Conservation (phyloP, 2,797 vertebrate species). For the Carcharodon carcharias region DNA sequence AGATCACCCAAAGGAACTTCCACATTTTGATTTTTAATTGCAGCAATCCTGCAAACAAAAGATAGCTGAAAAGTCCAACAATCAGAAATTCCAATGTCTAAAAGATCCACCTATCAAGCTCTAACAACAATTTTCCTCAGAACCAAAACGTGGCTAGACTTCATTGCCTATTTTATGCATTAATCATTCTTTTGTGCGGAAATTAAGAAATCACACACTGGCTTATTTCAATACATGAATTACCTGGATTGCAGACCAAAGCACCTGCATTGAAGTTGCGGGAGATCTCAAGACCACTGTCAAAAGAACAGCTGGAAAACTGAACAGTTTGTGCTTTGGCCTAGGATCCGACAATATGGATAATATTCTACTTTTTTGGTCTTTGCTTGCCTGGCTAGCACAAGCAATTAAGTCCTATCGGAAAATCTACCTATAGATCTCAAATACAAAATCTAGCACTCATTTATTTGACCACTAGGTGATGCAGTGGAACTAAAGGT, state of each 20-base stretch:
- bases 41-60: neutral
- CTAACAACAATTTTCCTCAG: neutral
- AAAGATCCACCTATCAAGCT: neutral
- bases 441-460: neutral
- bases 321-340: neutral
- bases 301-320: neutral
- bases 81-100: neutral
- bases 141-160: neutral
- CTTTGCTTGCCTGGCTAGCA: neutral
- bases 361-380: neutral
- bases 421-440: neutral
- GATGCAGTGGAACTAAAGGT: slow-evolving; percentile 10
- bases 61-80: neutral
- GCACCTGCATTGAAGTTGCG: neutral
- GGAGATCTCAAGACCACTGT: neutral
- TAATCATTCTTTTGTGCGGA: neutral
- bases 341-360: neutral
- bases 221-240: neutral
- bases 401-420: neutral
- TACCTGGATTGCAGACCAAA: neutral
- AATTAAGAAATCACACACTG: neutral
- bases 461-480: slow-evolving; percentile 22
- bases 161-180: neutral
- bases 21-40: neutral
- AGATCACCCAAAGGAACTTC: neutral